A percentile compares a stretch with the other conserved stretches of the same genome.
phyloP scores from a whole-genome alignment of 1,140 invertebrate genomes.

The Druon quercuslanigerum region DNA sequence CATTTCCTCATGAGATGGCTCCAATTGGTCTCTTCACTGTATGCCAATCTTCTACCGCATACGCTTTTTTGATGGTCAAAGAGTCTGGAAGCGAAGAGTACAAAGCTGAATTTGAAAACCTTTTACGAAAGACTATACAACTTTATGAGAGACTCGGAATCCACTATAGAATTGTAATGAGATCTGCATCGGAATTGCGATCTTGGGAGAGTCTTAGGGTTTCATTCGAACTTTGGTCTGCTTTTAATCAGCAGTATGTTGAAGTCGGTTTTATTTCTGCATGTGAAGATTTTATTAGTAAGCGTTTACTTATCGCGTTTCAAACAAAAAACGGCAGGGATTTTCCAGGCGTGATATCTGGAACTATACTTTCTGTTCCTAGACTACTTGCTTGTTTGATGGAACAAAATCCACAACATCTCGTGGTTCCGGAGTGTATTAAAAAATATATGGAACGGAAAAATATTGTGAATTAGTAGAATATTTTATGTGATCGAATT shows the following conservation, averaged over 20 bases:
- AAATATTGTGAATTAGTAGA: background rate
- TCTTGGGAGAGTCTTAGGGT: slow-evolving; percentile 79
- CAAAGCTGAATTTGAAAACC: slow-evolving; percentile 72
- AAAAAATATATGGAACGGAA: too few relatives aligned
- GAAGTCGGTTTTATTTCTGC: slow-evolving; percentile 81
- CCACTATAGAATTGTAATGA: slow-evolving; percentile 78
- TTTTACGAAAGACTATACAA: slow-evolving; percentile 70
- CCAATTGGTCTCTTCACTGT: slow-evolving; percentile 77
- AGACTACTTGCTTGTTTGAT: slow-evolving; percentile 80
- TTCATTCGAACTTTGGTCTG: slow-evolving; percentile 82
- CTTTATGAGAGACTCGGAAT: slow-evolving; percentile 78
- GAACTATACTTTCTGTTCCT: slow-evolving; percentile 80
- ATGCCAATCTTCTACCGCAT: slow-evolving; percentile 78
- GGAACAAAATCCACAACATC: slow-evolving; percentile 76
- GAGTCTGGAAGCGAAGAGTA: slow-evolving; percentile 65
- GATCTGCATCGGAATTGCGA: slow-evolving; percentile 76
- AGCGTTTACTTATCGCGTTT: slow-evolving; percentile 80
- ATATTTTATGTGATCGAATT: too few relatives aligned
- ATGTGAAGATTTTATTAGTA: slow-evolving; percentile 81
- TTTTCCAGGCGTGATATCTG: slow-evolving; percentile 79
- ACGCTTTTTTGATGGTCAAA: slow-evolving; percentile 77
- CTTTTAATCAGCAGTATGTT: slow-evolving; percentile 76
- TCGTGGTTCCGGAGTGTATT: slow-evolving; percentile 50
- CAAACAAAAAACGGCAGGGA: slow-evolving; percentile 71
- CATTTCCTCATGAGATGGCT: slow-evolving; percentile 61